phyloP scores from a whole-genome alignment of 2,113 vertebrate species.

The Mus spicilegus region DNA sequence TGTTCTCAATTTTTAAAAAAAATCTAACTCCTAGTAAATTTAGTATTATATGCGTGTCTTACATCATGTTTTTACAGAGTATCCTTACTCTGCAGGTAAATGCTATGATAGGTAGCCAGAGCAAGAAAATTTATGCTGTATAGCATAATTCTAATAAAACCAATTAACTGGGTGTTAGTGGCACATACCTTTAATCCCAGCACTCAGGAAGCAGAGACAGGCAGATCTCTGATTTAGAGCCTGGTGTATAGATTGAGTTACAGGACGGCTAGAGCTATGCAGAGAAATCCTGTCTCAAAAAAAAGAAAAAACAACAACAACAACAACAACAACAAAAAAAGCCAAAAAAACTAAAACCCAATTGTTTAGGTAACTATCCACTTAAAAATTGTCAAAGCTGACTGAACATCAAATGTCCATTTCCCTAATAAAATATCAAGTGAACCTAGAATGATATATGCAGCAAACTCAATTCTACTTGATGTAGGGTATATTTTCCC shows the following conservation, averaged over 20 bases:
- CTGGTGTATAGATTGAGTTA: not conserved
- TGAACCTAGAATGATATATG: conserved; percentile 55
- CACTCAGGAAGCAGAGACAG: not conserved
- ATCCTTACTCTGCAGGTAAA: conserved; percentile 47
- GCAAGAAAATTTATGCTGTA: conserved; percentile 61
- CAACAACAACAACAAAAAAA: too few relatives aligned
- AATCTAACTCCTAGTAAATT: not conserved
- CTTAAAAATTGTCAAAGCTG: not conserved
- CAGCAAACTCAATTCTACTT: conserved; percentile 76
- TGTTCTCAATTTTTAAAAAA: not conserved
- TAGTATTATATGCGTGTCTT: not conserved
- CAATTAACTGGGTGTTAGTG: not conserved
- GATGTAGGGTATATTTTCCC: conserved; percentile 15
- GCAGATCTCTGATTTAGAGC: not conserved
- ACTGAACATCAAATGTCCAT: conserved; percentile 69
- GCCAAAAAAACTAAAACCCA: too few relatives aligned
- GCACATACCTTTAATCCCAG: not conserved
- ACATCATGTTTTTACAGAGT: not conserved
- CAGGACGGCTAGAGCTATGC: not conserved
- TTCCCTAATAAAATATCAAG: conserved; percentile 62
- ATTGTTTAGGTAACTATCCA: conserved; percentile 2
- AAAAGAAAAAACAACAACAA: too few relatives aligned
- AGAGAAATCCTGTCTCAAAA: not conserved
- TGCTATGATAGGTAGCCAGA: conserved; percentile 31
- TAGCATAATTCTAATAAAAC: conserved; percentile 66